Percentiles rank a stretch among this genome's conserved stretches.
Conservation (phyloP, 2,888 invertebrate genomes). For the Digitonthophagus gazella region DNA sequence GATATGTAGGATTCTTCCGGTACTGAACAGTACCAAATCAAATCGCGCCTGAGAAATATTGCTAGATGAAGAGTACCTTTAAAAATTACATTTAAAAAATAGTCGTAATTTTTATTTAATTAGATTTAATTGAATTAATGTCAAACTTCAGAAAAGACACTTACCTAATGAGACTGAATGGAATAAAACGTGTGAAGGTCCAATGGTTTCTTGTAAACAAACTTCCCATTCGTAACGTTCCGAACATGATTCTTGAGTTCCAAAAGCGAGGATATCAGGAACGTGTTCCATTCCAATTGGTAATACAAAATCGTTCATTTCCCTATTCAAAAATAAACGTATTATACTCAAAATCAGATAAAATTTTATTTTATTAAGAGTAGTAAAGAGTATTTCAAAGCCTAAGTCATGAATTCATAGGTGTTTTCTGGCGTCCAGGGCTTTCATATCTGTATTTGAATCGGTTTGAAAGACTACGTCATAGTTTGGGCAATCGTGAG, state of each 20-base stretch:
- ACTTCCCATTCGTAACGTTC: conserved; percentile 88
- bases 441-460: too few species aligned
- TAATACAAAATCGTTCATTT: conserved; percentile 86
- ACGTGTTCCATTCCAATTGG: conserved; percentile 82
- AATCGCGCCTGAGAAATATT: conserved; percentile 84
- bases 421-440: too few species aligned
- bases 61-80: conserved; percentile 81
- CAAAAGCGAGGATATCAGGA: conserved; percentile 88
- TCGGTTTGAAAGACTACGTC: too few species aligned
- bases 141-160: conserved; percentile 6
- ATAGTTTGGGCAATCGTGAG: too few species aligned
- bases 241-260: conserved; percentile 90
- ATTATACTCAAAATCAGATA: too few species aligned
- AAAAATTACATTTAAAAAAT: conserved; percentile 35
- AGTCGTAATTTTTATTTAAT: background rate
- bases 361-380: too few species aligned
- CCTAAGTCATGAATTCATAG: too few species aligned
- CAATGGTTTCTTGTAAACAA: conserved; percentile 87
- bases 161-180: conserved; percentile 79
- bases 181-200: conserved; percentile 88
- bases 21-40: conserved; percentile 94
- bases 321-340: conserved; percentile 53
- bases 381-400: too few species aligned
- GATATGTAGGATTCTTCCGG: conserved; percentile 86
- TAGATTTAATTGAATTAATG: background rate